Base-by-base conservation (phyloP, 2,797 vertebrate genomes). In the Epinephelus awoara region DNA sequence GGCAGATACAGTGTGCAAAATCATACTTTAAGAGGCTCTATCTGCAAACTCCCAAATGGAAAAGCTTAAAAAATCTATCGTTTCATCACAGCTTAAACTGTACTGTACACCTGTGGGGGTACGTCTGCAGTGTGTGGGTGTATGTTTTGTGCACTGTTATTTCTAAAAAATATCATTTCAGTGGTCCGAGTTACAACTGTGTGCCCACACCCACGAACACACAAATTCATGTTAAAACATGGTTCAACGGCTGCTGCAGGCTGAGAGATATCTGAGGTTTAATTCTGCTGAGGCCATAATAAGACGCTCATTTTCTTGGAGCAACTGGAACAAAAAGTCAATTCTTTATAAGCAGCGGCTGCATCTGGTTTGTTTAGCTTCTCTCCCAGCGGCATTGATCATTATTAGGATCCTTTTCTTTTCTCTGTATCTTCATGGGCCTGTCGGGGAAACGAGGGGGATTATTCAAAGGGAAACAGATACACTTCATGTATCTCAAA, bases 371-470 rank as follows among this genome's bases (percentile, higher is more conserved):
- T 79, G 77, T 84, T 86, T 67, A 42, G 56, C 49, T 77, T 85
- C 49, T 64, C 76, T 84, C 70, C 75, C 46, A 23, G n/a, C 1
- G 6, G 64, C 75, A 74, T 50, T 47, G 70, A 77, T 88, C 80
- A 73, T 87, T 84, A 81, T 83, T 77, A 83, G 46, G 42, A 67
- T 72, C 12, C 50, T 56, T 89, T 79, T 56, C 13, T 50, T 74
- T 77, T 52, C 46, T 54, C 12, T 59, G 15, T 47, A 12, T 64
- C 55, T 72, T 78, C 25, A 59, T 4, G 10, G 42, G 54, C 42
- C 50, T 2, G 21, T 23, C 8, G 3, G 25, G 46, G 29, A 40
- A 77, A 71, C 4, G 15, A 21, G 10, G 72, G 44, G 57, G 61
- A 66, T 66, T 54, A 88, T 72, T 80, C 51, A 44, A 62, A 79